These are phyloP conservation scores for Andrena chrysosceles DNA, from an alignment of 2,888 invertebrate species.

Conservation along the genomic window DNA sequence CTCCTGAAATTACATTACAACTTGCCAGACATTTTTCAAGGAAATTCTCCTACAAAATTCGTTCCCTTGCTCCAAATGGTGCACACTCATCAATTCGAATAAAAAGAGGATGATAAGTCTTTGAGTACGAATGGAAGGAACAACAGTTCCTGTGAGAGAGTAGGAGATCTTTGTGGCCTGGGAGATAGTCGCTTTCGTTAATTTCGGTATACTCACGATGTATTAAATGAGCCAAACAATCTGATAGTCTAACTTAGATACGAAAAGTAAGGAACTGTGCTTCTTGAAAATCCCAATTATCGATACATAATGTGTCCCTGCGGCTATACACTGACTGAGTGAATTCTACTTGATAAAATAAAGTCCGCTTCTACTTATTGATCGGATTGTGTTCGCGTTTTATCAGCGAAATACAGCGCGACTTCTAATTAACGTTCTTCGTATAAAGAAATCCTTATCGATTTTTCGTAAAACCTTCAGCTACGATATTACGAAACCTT, in stretches of 20 bases:
- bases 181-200: background rate
- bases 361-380: slow-evolving; percentile 69
- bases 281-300: slow-evolving; percentile 55
- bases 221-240: slow-evolving; percentile 45
- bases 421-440: slow-evolving; percentile 20
- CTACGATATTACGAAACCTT: background rate
- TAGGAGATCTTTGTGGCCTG: background rate
- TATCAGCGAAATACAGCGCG: slow-evolving; percentile 48
- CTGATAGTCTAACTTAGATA: slow-evolving; percentile 35
- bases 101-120: background rate
- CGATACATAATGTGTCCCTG: slow-evolving; percentile 63
- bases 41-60: background rate
- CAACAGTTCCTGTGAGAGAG: background rate
- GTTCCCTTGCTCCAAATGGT: background rate
- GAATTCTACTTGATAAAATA: slow-evolving; percentile 63
- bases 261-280: slow-evolving; percentile 51
- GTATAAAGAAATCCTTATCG: background rate
- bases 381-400: slow-evolving; percentile 62
- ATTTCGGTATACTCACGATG: slow-evolving; percentile 48
- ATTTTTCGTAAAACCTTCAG: background rate
- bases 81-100: background rate
- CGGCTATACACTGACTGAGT: slow-evolving; percentile 44
- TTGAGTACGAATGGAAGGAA: background rate
- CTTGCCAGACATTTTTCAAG: background rate
- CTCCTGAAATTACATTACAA: slow-evolving; percentile 22